These are phyloP conservation scores for Chromobotia macracanthus DNA, from an alignment of 2,797 vertebrate species.

Conservation along the genomic window DNA sequence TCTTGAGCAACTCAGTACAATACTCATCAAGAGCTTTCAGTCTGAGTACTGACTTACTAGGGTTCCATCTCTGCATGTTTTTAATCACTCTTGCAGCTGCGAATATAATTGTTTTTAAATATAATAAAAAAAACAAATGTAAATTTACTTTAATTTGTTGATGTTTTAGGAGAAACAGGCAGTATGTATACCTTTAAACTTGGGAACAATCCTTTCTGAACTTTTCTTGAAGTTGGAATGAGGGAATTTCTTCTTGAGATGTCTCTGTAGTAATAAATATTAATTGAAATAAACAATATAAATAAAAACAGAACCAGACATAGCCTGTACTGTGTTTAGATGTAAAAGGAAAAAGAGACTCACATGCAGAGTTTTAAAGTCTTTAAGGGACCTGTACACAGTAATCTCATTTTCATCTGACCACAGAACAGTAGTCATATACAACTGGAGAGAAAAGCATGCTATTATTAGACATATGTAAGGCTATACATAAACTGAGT, in stretches of 20 bases:
- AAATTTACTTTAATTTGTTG: neutral
- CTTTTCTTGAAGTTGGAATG: slow-evolving; percentile 60
- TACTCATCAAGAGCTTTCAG: slow-evolving; percentile 83
- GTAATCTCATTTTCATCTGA: slow-evolving; percentile 76
- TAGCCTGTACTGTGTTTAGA: neutral
- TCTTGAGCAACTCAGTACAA: slow-evolving; percentile 75
- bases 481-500: too few species aligned
- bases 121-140: neutral
- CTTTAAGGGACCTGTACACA: slow-evolving; percentile 73
- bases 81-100: slow-evolving; percentile 59
- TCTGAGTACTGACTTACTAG: slow-evolving; percentile 68
- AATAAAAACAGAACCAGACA: neutral
- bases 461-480: neutral
- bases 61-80: slow-evolving; percentile 43
- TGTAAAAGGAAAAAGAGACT: slow-evolving; percentile 53
- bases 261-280: slow-evolving; percentile 63
- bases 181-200: slow-evolving; percentile 68
- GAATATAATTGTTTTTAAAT: neutral
- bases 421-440: slow-evolving; percentile 77
- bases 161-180: neutral
- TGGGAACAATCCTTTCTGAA: slow-evolving; percentile 71
- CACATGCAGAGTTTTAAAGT: slow-evolving; percentile 76
- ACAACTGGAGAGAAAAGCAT: slow-evolving; percentile 67
- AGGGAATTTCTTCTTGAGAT: slow-evolving; percentile 74
- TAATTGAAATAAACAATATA: neutral